Evolutionary conservation across 2,888 invertebrate genomes (phyloP).

Genomic region (Acheta domesticus): DNA sequence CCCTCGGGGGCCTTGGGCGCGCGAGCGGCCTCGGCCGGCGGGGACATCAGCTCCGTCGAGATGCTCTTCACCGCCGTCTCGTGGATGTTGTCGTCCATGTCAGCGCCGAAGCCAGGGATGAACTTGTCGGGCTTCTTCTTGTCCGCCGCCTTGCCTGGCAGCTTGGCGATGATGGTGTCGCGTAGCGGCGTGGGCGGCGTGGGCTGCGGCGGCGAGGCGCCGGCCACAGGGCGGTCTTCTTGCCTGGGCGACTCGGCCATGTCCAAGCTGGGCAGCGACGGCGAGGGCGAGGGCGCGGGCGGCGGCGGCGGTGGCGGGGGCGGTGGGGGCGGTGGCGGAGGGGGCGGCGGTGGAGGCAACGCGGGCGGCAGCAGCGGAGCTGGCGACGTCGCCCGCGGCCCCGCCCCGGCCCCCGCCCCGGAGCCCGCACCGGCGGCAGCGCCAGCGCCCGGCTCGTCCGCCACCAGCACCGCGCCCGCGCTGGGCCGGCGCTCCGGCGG

Average conservation of each 20-base stretch:
- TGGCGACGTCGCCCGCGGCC: conserved; percentile 26
- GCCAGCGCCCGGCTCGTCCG: conserved; percentile 28
- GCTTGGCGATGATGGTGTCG: conserved; percentile 39
- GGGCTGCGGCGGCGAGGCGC: conserved; percentile 32
- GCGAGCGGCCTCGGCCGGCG: conserved; percentile 42
- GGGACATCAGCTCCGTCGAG: conserved; percentile 45
- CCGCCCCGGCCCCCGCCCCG: conserved; percentile 25
- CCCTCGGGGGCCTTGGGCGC: conserved; percentile 41
- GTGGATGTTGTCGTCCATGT: conserved; percentile 66
- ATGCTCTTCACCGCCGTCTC: conserved; percentile 80
- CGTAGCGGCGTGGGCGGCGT: conserved; percentile 30
- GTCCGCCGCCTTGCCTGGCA: conserved; percentile 29
- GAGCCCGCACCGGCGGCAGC: neutral
- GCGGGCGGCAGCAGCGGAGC: conserved; percentile 30
- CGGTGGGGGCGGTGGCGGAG: neutral
- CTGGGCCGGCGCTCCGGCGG: conserved; percentile 31
- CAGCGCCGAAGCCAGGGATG: conserved; percentile 63
- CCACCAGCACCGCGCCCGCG: conserved; percentile 29
- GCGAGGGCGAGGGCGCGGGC: conserved; percentile 23
- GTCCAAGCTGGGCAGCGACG: conserved; percentile 33
- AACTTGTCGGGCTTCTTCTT: conserved; percentile 59
- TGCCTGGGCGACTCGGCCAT: conserved; percentile 30
- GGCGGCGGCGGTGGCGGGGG: conserved; percentile 29
- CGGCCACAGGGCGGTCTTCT: conserved; percentile 34
- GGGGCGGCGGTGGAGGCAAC: neutral